Percentiles rank a stretch among this genome's conserved stretches.
Evolutionary conservation across 2,113 vertebrate genomes (phyloP).

Genomic region (Galbula dea): DNA sequence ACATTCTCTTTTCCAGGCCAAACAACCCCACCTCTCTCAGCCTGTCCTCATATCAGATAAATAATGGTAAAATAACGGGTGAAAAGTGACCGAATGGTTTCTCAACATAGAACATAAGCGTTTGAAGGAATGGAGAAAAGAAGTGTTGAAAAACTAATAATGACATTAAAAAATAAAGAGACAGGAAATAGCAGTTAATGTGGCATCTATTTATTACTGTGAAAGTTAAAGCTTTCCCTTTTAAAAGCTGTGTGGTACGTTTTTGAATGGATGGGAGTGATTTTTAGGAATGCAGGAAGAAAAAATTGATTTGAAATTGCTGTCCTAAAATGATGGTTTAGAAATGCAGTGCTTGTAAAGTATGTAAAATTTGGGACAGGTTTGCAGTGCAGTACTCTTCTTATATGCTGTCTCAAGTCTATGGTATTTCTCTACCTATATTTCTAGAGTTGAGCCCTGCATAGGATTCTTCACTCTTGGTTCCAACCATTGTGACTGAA

Average conservation of each 20-base stretch:
- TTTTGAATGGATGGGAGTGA: neutral
- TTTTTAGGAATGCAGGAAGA: neutral
- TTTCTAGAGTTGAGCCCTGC: neutral
- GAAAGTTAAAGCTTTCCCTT: neutral
- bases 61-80: neutral
- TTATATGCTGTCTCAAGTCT: neutral
- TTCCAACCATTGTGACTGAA: neutral
- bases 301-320: neutral
- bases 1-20: no score
- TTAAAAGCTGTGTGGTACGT: neutral
- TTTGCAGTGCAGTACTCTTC: neutral
- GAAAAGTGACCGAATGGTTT: neutral
- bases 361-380: neutral
- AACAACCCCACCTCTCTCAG: no score
- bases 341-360: neutral
- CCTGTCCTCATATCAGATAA: no score
- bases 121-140: neutral
- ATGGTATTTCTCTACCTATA: neutral
- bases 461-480: neutral
- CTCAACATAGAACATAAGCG: neutral
- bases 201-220: neutral
- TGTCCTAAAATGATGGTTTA: neutral
- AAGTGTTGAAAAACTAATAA: neutral
- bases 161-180: accelerated
- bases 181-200: neutral